Evolutionary conservation across 2,113 vertebrate species (phyloP).

Genomic region (Mormoops blainvillei): DNA sequence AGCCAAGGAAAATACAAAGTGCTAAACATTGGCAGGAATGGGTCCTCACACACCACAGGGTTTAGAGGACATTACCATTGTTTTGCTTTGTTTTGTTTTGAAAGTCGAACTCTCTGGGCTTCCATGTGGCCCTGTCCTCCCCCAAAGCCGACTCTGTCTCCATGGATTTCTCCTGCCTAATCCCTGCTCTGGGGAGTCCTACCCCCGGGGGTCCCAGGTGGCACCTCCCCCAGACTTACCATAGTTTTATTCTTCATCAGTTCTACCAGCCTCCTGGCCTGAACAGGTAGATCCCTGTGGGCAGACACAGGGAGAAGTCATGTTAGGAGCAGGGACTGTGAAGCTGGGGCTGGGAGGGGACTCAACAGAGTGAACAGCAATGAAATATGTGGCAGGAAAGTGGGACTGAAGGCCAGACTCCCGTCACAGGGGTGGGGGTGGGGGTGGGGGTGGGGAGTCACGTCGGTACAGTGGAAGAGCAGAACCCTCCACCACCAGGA

Average conservation of each 20-base stretch:
- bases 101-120: not conserved
- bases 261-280: constrained; percentile 74
- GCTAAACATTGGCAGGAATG: not conserved
- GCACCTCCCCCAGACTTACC: constrained; percentile 68
- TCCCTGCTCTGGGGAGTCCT: not conserved
- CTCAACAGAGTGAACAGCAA: not conserved
- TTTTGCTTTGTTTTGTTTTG: rapidly evolving
- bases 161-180: not conserved
- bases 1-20: not conserved
- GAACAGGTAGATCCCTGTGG: constrained; percentile 71
- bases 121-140: not conserved
- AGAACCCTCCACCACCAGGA: not conserved
- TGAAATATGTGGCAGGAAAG: not conserved
- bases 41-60: not conserved
- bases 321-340: not conserved
- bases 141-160: not conserved
- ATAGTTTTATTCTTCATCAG: constrained; percentile 71
- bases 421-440: not conserved
- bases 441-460: not conserved
- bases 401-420: not conserved
- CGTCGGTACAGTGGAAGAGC: not conserved
- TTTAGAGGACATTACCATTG: too few species aligned
- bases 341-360: not conserved
- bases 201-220: not conserved
- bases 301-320: not conserved